These are phyloP conservation scores for Hyphantria cunea DNA, from an alignment of 1,140 invertebrate species.

Conservation along the genomic window DNA sequence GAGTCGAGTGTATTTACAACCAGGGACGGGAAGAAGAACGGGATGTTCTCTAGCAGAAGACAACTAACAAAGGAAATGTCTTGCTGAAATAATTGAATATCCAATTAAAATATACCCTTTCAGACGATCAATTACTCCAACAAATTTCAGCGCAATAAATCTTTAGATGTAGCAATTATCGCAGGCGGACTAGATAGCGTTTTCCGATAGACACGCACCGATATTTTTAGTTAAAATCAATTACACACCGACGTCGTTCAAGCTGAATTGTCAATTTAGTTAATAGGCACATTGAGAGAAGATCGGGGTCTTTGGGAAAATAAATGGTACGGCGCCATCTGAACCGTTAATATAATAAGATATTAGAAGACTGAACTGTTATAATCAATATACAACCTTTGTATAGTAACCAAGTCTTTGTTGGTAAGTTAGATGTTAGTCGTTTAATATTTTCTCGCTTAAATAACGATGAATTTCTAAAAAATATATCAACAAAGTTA, in stretches of 20 bases:
- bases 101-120: too few relatives aligned
- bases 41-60: too few relatives aligned
- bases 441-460: neutral
- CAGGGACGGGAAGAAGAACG: too few relatives aligned
- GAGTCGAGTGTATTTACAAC: too few relatives aligned
- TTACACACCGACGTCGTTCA: slow-evolving; percentile 1
- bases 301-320: slow-evolving; percentile 6
- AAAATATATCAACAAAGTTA: too few relatives aligned
- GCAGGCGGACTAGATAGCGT: neutral
- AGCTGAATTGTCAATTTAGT: slow-evolving; percentile 31
- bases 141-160: slow-evolving; percentile 17
- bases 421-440: neutral
- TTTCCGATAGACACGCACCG: slow-evolving; percentile 15
- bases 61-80: too few relatives aligned
- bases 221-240: slow-evolving; percentile 23
- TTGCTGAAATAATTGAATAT: too few relatives aligned
- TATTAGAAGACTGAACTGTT: neutral
- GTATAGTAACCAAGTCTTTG: neutral
- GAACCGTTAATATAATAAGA: slow-evolving; percentile 20
- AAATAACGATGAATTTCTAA: too few relatives aligned
- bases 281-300: slow-evolving; percentile 27
- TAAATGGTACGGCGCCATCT: slow-evolving; percentile 24
- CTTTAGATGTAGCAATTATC: slow-evolving; percentile 14
- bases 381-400: neutral
- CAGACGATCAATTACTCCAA: neutral